Conservation (phyloP, 2,113 vertebrate genomes). For the Pelusios castaneus region DNA sequence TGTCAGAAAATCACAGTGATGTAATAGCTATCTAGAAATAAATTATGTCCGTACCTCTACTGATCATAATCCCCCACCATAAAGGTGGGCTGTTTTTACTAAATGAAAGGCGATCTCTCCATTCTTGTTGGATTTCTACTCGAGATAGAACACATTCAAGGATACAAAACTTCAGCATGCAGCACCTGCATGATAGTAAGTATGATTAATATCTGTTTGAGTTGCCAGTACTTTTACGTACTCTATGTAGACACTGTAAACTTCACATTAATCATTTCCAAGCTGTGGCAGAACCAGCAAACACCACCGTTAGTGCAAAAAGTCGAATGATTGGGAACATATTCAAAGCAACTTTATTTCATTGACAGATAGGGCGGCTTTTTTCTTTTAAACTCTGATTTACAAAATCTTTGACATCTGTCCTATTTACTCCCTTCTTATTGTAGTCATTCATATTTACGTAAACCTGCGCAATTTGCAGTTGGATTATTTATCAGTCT, state of each 20-base stretch:
- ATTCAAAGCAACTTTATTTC: constrained; percentile 74
- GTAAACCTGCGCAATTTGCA: constrained; percentile 3
- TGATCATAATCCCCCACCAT: not conserved
- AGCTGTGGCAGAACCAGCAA: constrained; percentile 39
- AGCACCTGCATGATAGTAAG: not conserved
- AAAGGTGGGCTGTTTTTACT: not conserved
- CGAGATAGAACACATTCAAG: accelerated
- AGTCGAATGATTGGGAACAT: constrained; percentile 65
- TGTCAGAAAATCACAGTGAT: not conserved
- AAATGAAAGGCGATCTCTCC: constrained; percentile 2
- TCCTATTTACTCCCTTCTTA: constrained; percentile 48
- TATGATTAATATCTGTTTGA: constrained; percentile 57
- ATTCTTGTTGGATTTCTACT: not conserved
- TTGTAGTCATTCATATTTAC: constrained; percentile 59
- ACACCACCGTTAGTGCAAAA: constrained; percentile 35
- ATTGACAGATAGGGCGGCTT: constrained; percentile 58
- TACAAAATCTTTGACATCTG: constrained; percentile 60
- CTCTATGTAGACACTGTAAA: constrained; percentile 53
- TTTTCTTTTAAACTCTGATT: constrained; percentile 38
- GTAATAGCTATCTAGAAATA: not conserved
- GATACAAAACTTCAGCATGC: not conserved
- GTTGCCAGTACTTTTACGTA: constrained; percentile 43
- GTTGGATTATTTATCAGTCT: constrained; percentile 43
- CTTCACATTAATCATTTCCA: constrained; percentile 68
- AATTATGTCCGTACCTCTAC: not conserved